Evolutionary conservation across 2,888 invertebrate genomes (phyloP).

Genomic region (Leptinotarsa rubiginosa): DNA sequence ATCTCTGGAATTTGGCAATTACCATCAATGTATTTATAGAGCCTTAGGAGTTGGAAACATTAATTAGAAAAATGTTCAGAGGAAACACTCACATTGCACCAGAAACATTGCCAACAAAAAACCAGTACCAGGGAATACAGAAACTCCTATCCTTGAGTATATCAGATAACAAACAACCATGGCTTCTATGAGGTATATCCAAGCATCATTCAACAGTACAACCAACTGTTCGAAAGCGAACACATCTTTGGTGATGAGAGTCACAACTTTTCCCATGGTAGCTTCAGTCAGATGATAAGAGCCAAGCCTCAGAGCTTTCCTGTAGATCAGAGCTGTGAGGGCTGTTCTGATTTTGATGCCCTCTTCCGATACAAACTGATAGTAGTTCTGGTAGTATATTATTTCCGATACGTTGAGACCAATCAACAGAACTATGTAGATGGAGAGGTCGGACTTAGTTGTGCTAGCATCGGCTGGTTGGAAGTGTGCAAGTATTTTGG

Average conservation of each 20-base stretch:
- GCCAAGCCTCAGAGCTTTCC: slow-evolving; percentile 70
- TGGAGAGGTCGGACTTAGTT: slow-evolving; percentile 70
- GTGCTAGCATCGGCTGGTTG: slow-evolving; percentile 47
- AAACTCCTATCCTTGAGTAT: slow-evolving; percentile 71
- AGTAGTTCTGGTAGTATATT: slow-evolving; percentile 79
- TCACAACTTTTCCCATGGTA: slow-evolving; percentile 80
- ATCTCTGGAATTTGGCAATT: too few species aligned
- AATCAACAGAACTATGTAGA: slow-evolving; percentile 80
- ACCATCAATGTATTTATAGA: too few species aligned
- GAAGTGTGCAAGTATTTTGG: slow-evolving; percentile 56
- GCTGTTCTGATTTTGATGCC: slow-evolving; percentile 84
- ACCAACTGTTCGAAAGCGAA: slow-evolving; percentile 89
- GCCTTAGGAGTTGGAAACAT: neutral
- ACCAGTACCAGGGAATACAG: slow-evolving; percentile 69
- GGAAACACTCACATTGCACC: slow-evolving; percentile 61
- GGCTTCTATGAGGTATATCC: slow-evolving; percentile 90
- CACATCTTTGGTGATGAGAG: slow-evolving; percentile 93
- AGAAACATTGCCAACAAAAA: slow-evolving; percentile 67
- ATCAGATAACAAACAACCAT: slow-evolving; percentile 83
- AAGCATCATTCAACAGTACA: slow-evolving; percentile 89
- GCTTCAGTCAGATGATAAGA: slow-evolving; percentile 75
- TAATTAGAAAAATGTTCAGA: neutral
- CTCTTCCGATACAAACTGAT: slow-evolving; percentile 77
- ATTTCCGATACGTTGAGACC: slow-evolving; percentile 78
- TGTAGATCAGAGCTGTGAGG: slow-evolving; percentile 66